Evolutionary conservation across 2,888 invertebrate species (phyloP).

Genomic region (Megaustenia siamemsis): DNA sequence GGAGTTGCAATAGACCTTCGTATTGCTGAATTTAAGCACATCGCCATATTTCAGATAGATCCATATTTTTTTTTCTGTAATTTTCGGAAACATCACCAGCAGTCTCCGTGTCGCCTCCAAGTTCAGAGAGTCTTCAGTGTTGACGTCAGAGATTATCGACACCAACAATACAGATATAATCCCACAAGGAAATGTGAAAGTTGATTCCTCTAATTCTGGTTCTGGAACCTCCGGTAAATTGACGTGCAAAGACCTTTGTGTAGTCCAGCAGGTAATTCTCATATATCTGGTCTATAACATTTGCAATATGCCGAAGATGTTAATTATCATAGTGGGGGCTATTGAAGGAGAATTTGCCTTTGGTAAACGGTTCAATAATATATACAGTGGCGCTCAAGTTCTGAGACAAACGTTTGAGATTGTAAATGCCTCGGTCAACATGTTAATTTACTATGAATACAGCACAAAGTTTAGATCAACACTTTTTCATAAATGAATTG

Average conservation of each 20-base stretch:
- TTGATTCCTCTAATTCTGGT: not conserved
- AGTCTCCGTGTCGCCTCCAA: not conserved
- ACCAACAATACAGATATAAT: too few relatives aligned
- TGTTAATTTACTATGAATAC: conserved; percentile 31
- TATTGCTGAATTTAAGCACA: not conserved
- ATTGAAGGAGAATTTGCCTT: not conserved
- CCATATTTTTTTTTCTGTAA: conserved; percentile 20
- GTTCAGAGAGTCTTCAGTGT: conserved; percentile 16
- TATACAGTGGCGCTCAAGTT: not conserved
- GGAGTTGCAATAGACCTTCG: not conserved
- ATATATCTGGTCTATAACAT: conserved; percentile 16
- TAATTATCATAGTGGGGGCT: not conserved
- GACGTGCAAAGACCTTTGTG: conserved; percentile 4
- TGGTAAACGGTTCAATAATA: not conserved
- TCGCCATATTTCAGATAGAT: not conserved
- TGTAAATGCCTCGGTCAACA: not conserved
- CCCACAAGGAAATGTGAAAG: not conserved
- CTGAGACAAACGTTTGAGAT: not conserved
- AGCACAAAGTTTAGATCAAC: conserved; percentile 38
- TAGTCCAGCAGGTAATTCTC: conserved; percentile 31
- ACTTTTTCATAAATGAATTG: too few relatives aligned
- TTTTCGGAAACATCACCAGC: conserved; percentile 6
- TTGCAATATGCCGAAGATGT: conserved; percentile 24
- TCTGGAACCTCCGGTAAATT: not conserved
- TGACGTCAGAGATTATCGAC: too few relatives aligned